Evolutionary conservation across 2,888 invertebrate species (phyloP).

Genomic region (Operophtera brumata): DNA sequence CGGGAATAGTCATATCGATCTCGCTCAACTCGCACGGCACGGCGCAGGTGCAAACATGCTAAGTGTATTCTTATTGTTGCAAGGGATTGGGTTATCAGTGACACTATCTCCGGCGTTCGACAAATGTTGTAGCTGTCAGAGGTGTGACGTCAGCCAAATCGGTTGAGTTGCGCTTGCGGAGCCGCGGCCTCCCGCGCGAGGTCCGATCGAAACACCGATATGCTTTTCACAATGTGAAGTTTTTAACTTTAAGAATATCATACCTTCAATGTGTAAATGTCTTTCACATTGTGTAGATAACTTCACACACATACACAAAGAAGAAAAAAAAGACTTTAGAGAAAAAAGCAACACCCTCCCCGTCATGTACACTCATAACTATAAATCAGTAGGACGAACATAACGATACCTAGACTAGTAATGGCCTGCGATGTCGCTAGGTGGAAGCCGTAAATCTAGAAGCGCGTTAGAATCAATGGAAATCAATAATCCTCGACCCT

Average conservation of each 20-base stretch:
- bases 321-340: conserved; percentile 1
- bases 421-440: conserved; percentile 46
- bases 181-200: conserved; percentile 38
- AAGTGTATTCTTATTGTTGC: conserved; percentile 80
- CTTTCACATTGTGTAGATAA: too few relatives aligned
- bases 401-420: conserved; percentile 27
- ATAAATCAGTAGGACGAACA: conserved; percentile 20
- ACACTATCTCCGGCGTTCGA: conserved; percentile 78
- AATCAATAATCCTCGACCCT: conserved; percentile 67
- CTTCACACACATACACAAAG: not conserved
- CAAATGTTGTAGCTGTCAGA: conserved; percentile 80
- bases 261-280: conserved; percentile 3
- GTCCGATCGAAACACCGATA: conserved; percentile 62
- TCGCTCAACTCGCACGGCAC: conserved; percentile 57
- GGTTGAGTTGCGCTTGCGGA: conserved; percentile 54
- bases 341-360: conserved; percentile 4
- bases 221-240: conserved; percentile 40
- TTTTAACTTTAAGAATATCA: conserved; percentile 10
- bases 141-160: conserved; percentile 77
- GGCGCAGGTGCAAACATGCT: conserved; percentile 80
- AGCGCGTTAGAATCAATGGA: conserved; percentile 74
- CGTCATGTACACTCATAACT: conserved; percentile 13
- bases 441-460: conserved; percentile 64
- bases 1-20: conserved; percentile 62
- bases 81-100: conserved; percentile 79